These are phyloP conservation scores for Euglossa dilemma DNA, from an alignment of 1,140 invertebrate genomes.

Conservation along the genomic window DNA sequence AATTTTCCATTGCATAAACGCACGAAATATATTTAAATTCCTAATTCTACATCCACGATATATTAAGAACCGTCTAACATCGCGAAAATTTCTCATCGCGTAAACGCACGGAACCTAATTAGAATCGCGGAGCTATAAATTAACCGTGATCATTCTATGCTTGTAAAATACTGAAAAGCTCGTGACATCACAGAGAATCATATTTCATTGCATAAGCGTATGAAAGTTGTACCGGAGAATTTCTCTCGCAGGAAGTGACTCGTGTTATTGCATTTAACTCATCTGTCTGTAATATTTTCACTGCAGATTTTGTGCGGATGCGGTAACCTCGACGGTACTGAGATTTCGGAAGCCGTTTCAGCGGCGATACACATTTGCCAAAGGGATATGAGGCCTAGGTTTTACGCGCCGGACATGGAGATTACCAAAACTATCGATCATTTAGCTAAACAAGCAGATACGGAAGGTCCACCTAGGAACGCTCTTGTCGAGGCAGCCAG, in stretches of 20 bases:
- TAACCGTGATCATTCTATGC: neutral
- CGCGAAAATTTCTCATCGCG: too few species aligned
- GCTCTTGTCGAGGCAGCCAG: slow-evolving; percentile 85
- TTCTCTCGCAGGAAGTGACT: neutral
- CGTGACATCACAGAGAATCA: neutral
- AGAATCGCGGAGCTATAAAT: neutral
- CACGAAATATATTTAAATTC: too few species aligned
- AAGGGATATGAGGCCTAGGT: slow-evolving; percentile 80
- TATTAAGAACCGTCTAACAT: too few species aligned
- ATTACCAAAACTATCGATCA: slow-evolving; percentile 85
- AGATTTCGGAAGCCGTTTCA: slow-evolving; percentile 85
- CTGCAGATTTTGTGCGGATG: slow-evolving; percentile 84
- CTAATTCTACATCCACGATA: too few species aligned
- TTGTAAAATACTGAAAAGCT: neutral
- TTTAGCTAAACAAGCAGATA: slow-evolving; percentile 75
- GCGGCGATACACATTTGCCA: slow-evolving; percentile 83
- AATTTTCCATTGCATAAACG: too few species aligned
- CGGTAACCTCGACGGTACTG: slow-evolving; percentile 85
- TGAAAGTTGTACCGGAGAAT: neutral
- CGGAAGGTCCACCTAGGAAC: slow-evolving; percentile 78
- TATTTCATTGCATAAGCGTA: neutral
- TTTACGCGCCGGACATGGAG: slow-evolving; percentile 84
- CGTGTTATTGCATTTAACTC: neutral
- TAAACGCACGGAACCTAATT: too few species aligned
- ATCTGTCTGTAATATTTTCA: neutral